These are phyloP conservation scores for Serripes groenlandicus DNA, from an alignment of 2,888 invertebrate species.

Conservation along the genomic window DNA sequence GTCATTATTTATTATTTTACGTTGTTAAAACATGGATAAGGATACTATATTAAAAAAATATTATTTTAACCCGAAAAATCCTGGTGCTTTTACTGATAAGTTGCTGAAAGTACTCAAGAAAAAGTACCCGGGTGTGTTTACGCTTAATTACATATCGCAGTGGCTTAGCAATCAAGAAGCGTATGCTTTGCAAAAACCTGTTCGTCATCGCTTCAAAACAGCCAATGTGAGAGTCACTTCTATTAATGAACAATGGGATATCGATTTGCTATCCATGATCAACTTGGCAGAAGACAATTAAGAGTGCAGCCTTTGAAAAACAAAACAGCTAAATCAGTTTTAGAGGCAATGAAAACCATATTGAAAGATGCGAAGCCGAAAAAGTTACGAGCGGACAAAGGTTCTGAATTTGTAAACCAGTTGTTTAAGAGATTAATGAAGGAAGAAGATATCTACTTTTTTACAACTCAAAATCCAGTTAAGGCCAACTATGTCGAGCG, in stretches of 20 bases:
- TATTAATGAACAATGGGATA: slow-evolving; percentile 50
- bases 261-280: slow-evolving; percentile 41
- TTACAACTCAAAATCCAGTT: slow-evolving; percentile 35
- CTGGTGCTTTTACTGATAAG: slow-evolving; percentile 43
- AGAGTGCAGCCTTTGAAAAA: slow-evolving; percentile 50
- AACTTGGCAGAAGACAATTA: slow-evolving; percentile 44
- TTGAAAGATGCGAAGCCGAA: slow-evolving; percentile 25
- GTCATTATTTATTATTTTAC: no score
- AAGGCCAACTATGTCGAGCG: slow-evolving; percentile 35
- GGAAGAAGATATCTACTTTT: slow-evolving; percentile 32
- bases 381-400: slow-evolving; percentile 30
- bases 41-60: slow-evolving; percentile 33
- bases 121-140: slow-evolving; percentile 52
- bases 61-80: slow-evolving; percentile 46
- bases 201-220: slow-evolving; percentile 41
- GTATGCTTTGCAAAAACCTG: slow-evolving; percentile 49
- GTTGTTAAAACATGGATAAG: slow-evolving; percentile 38
- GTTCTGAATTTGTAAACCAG: slow-evolving; percentile 37
- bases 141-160: slow-evolving; percentile 28
- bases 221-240: slow-evolving; percentile 48
- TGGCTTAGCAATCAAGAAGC: slow-evolving; percentile 56
- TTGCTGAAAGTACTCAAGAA: slow-evolving; percentile 45
- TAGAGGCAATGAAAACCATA: slow-evolving; percentile 38
- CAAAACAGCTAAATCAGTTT: slow-evolving; percentile 35
- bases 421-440: slow-evolving; percentile 31